phyloP scores from a whole-genome alignment of 1,140 invertebrate species.

The Drosophila teissieri region DNA sequence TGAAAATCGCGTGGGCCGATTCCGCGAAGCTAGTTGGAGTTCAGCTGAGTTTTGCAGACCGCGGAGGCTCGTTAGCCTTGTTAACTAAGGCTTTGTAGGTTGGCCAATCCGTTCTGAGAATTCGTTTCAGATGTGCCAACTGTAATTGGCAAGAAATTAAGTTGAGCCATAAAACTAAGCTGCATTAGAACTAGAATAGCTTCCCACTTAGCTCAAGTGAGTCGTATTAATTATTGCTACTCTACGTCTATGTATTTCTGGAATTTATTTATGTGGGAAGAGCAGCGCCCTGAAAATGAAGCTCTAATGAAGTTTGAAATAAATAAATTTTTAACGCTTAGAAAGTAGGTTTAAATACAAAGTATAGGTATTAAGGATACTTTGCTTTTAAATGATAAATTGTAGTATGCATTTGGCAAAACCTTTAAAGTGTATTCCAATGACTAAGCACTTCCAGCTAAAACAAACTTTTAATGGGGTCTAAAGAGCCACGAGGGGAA shows the following conservation, averaged over 20 bases:
- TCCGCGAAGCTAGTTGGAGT: constrained; percentile 4
- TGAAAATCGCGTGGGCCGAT: constrained; percentile 49
- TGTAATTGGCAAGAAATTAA: constrained; percentile 35
- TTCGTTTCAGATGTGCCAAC: constrained; percentile 29
- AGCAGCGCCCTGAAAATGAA: not conserved
- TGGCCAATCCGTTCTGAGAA: constrained; percentile 45
- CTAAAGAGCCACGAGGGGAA: constrained; percentile 14
- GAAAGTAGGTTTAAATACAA: too few species aligned
- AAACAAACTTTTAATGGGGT: constrained; percentile 1
- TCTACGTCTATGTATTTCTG: not conserved
- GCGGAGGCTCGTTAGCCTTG: constrained; percentile 40
- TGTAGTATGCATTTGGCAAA: not conserved
- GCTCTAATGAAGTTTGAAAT: not conserved
- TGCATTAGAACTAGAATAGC: constrained; percentile 5
- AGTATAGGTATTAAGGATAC: too few species aligned
- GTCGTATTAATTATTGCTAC: not conserved
- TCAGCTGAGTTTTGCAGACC: not conserved
- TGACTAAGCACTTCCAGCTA: constrained; percentile 9
- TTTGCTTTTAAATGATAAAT: too few species aligned
- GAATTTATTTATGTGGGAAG: constrained; percentile 10
- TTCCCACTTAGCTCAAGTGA: constrained; percentile 3
- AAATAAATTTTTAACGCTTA: not conserved
- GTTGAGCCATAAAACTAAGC: constrained; percentile 6
- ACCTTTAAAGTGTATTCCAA: not conserved
- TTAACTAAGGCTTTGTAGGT: constrained; percentile 43